Evolutionary conservation across 1,140 invertebrate species (phyloP), one percentile per base, ranked within the genome.

Genomic region (Plectrocnemia conspersa): DNA sequence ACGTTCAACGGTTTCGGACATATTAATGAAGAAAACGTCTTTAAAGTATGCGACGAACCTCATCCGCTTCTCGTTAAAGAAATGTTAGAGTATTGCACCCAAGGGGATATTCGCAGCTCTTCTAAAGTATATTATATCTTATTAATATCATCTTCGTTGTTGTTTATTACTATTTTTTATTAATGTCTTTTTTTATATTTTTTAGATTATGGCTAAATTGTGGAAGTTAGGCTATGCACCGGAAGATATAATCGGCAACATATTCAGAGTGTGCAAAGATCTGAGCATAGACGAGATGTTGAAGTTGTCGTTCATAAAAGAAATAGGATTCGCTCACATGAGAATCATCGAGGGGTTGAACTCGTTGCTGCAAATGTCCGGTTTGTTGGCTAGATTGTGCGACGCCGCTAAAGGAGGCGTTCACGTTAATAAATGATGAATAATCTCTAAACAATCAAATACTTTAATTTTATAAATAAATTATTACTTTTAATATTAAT

Each of bases 21-120:
- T 66, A 85, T 99, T 1, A 95, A 86, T 59, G 84, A 85, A 55
- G 87, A 93, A 65, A 96, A 98, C 82, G 97, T 99, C n/a, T 99
- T 98, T 66, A 99, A 98, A 80, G 95, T 99, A 11, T 99, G 97
- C 70, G 97, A 99, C 75, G 96, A 99, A 70, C 97, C 97, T 0
- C 95, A 99, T 79, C 97, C 97, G 5, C 76, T 97, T 55, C 68
- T 96, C 0, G 84, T 99, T 7, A 89, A 90, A 71, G 83, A 89
- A 59, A 98, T 99, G 93, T 73, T 99, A 42, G 80, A 90, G 50
- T 79, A 83, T 64, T 99, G 94, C 73, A 75, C 79, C 0, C 71
- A 85, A 41, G 84, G 85, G 29, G 84, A 97, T 58, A 87, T 98
- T 57, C 84, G 87, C 49, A 86, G 89, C 63, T 91, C 94, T 1